phyloP scores from a whole-genome alignment of 1,140 invertebrate species.

The Eumeta japonica region DNA sequence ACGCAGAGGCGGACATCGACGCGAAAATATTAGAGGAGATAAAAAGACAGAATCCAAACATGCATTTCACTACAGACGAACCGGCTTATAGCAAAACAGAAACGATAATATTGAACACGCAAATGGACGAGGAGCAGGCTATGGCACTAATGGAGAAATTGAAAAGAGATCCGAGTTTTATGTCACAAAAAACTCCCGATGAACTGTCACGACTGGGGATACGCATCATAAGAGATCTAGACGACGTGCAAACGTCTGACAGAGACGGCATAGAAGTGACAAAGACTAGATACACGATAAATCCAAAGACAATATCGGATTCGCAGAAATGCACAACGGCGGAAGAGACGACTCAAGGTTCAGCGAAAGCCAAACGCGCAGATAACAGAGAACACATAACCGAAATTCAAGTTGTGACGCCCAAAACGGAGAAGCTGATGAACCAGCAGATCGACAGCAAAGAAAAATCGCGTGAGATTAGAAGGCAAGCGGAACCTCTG shows the following conservation, averaged over 20 bases:
- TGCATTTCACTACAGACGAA: conserved; percentile 45
- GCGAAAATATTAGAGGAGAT: conserved; percentile 46
- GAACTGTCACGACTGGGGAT: conserved; percentile 43
- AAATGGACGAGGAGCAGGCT: conserved; percentile 47
- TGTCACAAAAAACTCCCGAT: conserved; percentile 42
- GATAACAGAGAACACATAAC: conserved; percentile 39
- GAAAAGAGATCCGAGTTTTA: conserved; percentile 47
- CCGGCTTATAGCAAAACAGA: conserved; percentile 49
- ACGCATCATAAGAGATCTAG: conserved; percentile 40
- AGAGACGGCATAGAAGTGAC: conserved; percentile 38
- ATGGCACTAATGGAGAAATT: conserved; percentile 47
- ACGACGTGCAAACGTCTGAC: conserved; percentile 32
- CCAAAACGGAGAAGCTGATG: conserved; percentile 30
- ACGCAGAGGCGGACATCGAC: conserved; percentile 44
- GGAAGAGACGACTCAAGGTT: conserved; percentile 8
- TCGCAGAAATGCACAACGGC: conserved; percentile 23
- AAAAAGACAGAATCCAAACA: conserved; percentile 47
- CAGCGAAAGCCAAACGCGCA: too few relatives aligned
- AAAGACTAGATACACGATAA: conserved; percentile 42
- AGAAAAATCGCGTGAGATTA: conserved; percentile 38
- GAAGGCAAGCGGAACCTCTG: conserved; percentile 37
- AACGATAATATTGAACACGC: conserved; percentile 47
- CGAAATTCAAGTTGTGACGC: conserved; percentile 51
- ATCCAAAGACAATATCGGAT: conserved; percentile 25
- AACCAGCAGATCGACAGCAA: too few relatives aligned